A percentile compares a stretch with the other conserved stretches of the same genome.
These are phyloP conservation scores for Tenrec ecaudatus DNA, from an alignment of 2,113 vertebrate genomes.

Conservation along the genomic window DNA sequence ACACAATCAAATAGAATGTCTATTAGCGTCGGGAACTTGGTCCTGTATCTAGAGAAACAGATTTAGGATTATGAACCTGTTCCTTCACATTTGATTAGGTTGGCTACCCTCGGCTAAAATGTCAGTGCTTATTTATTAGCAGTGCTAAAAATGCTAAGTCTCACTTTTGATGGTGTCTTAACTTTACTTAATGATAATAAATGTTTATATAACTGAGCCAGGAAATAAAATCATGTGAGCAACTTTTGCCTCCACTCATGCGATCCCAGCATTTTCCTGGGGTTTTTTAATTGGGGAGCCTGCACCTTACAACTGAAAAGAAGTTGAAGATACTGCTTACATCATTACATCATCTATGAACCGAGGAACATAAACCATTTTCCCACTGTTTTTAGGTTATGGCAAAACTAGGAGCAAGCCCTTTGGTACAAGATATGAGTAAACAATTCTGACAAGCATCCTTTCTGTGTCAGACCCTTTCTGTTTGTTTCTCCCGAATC, in stretches of 20 bases:
- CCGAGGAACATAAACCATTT: neutral
- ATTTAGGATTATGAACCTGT: neutral
- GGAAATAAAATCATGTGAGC: neutral
- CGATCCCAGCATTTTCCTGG: neutral
- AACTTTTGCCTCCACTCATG: neutral
- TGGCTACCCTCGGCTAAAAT: neutral
- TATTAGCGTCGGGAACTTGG: neutral
- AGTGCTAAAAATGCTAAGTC: neutral
- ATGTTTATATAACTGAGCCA: neutral
- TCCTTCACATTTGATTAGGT: neutral
- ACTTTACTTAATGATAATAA: constrained; percentile 9
- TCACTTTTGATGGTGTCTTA: neutral
- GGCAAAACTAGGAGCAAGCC: neutral
- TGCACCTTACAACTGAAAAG: neutral
- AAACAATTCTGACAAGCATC: neutral
- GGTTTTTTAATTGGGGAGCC: neutral
- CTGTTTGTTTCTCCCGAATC: neutral
- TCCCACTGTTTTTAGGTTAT: neutral
- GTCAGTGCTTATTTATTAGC: neutral
- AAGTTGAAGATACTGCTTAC: neutral
- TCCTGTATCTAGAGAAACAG: neutral
- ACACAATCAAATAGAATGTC: neutral
- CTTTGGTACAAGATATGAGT: neutral
- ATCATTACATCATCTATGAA: neutral
- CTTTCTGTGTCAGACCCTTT: neutral